Percentiles rank a stretch among this genome's conserved stretches.
phyloP scores from a whole-genome alignment of 2,888 invertebrate species.

The Hirtodrosophila duncani region DNA sequence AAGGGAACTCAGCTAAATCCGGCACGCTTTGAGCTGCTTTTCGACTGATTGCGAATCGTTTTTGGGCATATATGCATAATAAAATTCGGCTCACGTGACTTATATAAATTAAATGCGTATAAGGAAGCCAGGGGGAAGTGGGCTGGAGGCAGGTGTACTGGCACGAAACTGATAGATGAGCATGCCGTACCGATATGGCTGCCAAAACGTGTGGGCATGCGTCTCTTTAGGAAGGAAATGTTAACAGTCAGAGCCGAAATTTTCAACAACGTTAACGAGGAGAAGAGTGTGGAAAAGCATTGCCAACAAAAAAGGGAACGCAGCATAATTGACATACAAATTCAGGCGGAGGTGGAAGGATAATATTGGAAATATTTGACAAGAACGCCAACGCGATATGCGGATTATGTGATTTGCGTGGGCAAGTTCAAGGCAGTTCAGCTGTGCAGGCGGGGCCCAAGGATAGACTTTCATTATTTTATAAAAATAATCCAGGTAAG shows the following conservation, averaged over 20 bases:
- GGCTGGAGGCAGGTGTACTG: slow-evolving; percentile 6
- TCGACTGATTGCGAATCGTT: slow-evolving; percentile 22
- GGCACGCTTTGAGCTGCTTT: slow-evolving; percentile 13
- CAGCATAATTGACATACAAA: slow-evolving; percentile 53
- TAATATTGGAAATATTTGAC: slow-evolving; percentile 19
- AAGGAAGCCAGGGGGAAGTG: slow-evolving; percentile 9
- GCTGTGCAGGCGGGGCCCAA: no score
- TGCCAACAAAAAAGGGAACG: slow-evolving; percentile 26
- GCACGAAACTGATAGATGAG: slow-evolving; percentile 15
- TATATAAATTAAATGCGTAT: slow-evolving; percentile 60
- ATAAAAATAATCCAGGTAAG: no score
- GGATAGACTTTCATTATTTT: no score
- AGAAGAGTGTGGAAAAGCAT: neutral
- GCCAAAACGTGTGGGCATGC: slow-evolving; percentile 10
- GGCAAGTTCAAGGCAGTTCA: no score
- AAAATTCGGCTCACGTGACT: slow-evolving; percentile 66
- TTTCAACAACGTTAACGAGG: slow-evolving; percentile 26
- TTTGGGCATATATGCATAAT: slow-evolving; percentile 33
- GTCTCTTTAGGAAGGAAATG: slow-evolving; percentile 19
- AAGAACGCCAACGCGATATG: slow-evolving; percentile 25
- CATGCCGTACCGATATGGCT: neutral
- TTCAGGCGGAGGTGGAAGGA: no score
- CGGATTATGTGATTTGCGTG: no score
- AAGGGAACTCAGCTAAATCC: neutral
- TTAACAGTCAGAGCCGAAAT: slow-evolving; percentile 30